Percentiles rank a stretch among this genome's conserved stretches.
Evolutionary conservation across 92 coral and sea anemone genomes (phyloP).

Genomic region (Epizoanthus rinbou): DNA sequence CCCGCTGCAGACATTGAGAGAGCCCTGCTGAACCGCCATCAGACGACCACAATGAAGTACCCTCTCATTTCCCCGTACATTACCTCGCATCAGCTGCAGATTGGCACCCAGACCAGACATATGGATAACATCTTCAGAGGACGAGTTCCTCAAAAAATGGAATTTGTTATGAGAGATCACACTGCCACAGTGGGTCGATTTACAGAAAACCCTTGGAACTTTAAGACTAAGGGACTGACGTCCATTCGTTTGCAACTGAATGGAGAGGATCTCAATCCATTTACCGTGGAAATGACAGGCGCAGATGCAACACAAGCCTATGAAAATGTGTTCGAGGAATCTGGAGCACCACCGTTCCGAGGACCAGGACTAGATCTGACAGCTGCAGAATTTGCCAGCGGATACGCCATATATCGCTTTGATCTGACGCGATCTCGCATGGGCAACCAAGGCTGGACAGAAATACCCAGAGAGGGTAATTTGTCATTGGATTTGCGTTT

Average conservation of each 20-base stretch:
- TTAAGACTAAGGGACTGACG: background rate
- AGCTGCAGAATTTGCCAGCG: background rate
- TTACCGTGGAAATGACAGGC: background rate
- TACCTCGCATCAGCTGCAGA: background rate
- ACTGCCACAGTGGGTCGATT: background rate
- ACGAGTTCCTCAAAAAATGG: background rate
- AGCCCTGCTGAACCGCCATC: background rate
- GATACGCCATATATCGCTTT: background rate
- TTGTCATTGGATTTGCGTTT: slow-evolving; percentile 27
- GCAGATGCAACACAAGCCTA: background rate
- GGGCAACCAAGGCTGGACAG: slow-evolving; percentile 20
- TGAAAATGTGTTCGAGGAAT: background rate
- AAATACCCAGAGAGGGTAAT: slow-evolving; percentile 29
- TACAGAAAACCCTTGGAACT: background rate
- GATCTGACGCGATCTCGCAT: background rate
- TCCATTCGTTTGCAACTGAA: background rate
- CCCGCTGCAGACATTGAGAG: background rate
- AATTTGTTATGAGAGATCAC: background rate
- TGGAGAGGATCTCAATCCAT: background rate
- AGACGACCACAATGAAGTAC: background rate
- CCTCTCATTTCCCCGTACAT: background rate
- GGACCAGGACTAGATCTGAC: background rate
- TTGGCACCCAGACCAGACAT: background rate
- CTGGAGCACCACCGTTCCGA: background rate
- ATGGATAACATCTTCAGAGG: background rate